Base-by-base conservation (phyloP, 1,140 invertebrate species). In the Drosophila watanabei region DNA sequence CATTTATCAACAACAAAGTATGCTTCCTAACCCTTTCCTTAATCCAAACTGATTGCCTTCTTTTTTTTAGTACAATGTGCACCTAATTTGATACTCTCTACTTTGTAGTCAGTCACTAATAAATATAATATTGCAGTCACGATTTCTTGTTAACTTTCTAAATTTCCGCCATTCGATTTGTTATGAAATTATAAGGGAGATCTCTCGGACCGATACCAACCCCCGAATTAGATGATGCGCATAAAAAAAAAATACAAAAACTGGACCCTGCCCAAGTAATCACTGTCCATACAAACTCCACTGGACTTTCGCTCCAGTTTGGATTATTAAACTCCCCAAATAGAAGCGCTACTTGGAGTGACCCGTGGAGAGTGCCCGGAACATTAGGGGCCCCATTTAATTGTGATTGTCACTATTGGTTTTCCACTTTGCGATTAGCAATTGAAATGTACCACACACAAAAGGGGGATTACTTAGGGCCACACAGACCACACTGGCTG, bases 381-480 rank as follows among this genome's bases (percentile, higher is more conserved):
- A 20, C 35, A 16, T 56, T 56, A 37, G 54, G 24, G 9, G 24
- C 24, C 24, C 20, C 39, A 69, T 54, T 71, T 68, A 70, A 68
- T 51, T 70, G 13, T 46, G n/a, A 35, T 65, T 68, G 66, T 68
- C 68, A 52, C 20, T 39, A 66, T 70, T 70, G 48, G 37, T 51
- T 65, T 52, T 70, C 35, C 46, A 66, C 61, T 70, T 68, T 46
- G 28, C 54, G 63, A 71, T 71, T 71, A 71, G 68, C 68, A 45
- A 69, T 71, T 71, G 68, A 71, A 66, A 71, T 75, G 59, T 75
- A 16, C 60, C 37, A 37, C 70, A 37, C 70, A 75, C 72, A 75
- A 73, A 52, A 32, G 18, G 32, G 70, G 49, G 70, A 75, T 62
- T 73, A 62, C 69, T 39, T 52, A 30, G 46, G 28, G 28, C 18